Base-by-base conservation (phyloP, 2,113 vertebrate genomes). In the Panthera uncia region DNA sequence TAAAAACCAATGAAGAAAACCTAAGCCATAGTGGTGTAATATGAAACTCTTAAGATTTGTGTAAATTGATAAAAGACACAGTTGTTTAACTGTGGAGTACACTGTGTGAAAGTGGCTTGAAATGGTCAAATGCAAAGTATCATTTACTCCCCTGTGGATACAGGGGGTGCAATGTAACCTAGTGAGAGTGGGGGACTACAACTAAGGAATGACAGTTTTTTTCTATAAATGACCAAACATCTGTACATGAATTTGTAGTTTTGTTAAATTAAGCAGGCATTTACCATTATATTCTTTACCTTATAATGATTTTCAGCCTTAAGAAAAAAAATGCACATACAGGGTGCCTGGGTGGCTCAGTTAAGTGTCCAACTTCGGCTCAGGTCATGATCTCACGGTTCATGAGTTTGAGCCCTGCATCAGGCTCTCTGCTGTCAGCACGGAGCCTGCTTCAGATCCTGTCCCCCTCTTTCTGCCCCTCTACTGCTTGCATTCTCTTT, bases 231-330 rank as follows among this genome's bases (percentile, higher is more conserved):
- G n/a, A 55, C 19, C 45, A 48, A 79, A 92, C 16, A 66, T 73
- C 61, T 78, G 69, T 71, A 91, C 5, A 18, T 25, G 29, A 89
- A 45, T 78, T 78, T 92, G 48, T 82, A 48, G n/a, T 31, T 27
- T 71, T 83, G 27, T 74, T 91, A 78, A 36, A 50, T 89, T 93
- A 96, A 76, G 76, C 61, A 95, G 15, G n/a, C 83, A 29, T 31
- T 68, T 41, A 21, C 23, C 29, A 45, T 85, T 86, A 73, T 36
- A 36, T 89, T n/a, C 81, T 80, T 89, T 84, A 61, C 10, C 79
- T 27, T 93, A 36, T 65, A 48, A 82, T 63, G 33, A 93, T 93
- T 78, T 93, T 55, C 38, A 89, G 31, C 25, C 41, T 61, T 90
- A 85, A 92, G 76, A 36, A 88, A 89, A 48, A 55, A 91, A 91